Percentiles rank a stretch among this genome's conserved stretches.
These are phyloP conservation scores for Hylomyscus alleni DNA, from an alignment of 2,797 vertebrate genomes.

Conservation along the genomic window DNA sequence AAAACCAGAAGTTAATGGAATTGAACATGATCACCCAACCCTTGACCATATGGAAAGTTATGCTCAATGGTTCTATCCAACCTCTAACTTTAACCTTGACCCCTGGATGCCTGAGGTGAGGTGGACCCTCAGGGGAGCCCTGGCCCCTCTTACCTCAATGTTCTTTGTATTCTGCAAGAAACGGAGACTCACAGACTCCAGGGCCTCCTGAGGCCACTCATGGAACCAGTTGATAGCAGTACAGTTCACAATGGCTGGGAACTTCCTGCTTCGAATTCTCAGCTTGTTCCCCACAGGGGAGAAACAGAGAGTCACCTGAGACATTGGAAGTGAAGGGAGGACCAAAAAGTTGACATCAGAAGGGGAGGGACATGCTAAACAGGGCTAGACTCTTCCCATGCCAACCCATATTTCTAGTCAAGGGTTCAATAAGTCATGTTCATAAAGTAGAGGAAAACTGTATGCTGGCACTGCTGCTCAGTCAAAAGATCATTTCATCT, in stretches of 20 bases:
- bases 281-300: constrained; percentile 95
- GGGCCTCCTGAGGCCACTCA: constrained; percentile 95
- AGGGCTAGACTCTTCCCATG: neutral
- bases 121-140: neutral
- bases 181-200: constrained; percentile 95
- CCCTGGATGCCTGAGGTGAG: neutral
- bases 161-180: constrained; percentile 93
- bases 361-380: neutral
- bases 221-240: constrained; percentile 96
- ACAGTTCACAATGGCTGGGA: constrained; percentile 95
- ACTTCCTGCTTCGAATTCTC: constrained; percentile 93
- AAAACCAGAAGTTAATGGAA: constrained; percentile 29
- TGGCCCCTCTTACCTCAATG: constrained; percentile 90
- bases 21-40: neutral
- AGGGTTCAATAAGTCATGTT: neutral
- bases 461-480: neutral
- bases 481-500: neutral
- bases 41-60: neutral
- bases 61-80: neutral
- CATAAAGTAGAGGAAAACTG: neutral
- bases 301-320: constrained; percentile 95
- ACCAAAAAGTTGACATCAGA: neutral
- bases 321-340: neutral
- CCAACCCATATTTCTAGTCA: neutral
- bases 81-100: neutral